Evolutionary conservation across 2,888 invertebrate species (phyloP), one percentile per base, ranked within the genome.

Genomic region (Octodonta nipae): DNA sequence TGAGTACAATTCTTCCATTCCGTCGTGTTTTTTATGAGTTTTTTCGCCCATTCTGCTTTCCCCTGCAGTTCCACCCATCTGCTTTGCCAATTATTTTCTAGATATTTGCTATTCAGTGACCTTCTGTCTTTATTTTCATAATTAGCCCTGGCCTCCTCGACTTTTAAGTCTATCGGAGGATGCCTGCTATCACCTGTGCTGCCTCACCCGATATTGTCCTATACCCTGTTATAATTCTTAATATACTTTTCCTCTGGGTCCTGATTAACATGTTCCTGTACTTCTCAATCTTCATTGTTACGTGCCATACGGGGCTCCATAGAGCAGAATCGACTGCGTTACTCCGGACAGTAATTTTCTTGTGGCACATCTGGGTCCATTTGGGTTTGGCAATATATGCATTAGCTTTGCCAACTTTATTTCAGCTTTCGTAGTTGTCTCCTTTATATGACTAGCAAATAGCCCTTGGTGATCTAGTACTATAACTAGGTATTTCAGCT

Each of bases 311-410:
- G 28, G 13, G 13, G 28, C 29, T n/a, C 15, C 29, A 14, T 28
- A 28, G n/a, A 28, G 15, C n/a, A 28, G 15, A 11, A 28, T n/a
- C 5, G 28, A 28, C 4, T 28, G 28, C 28, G 14, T 14, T 8
- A 28, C 14, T 2, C 25, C 25, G 7, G 3, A 26, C 5, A 26
- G 13, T 13, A 25, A 10, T 2, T 25, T 10, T n/a, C 25, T 5
- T 6, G 11, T 25, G 10, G 4, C 10, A n/a, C 3, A 25, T 5
- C 10, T n/a, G 10, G 25, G n/a, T n/a, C n/a, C n/a, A n/a, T n/a
- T n/a, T n/a, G n/a, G n/a, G n/a, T n/a, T n/a, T n/a, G n/a, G n/a
- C n/a, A n/a, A n/a, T n/a, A n/a, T n/a, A n/a, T n/a, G n/a, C n/a
- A n/a, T n/a, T n/a, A n/a, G n/a, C n/a, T n/a, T n/a, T n/a, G n/a